Base-by-base conservation (phyloP, 2,888 invertebrate genomes). In the Ceraclea dissimilis region DNA sequence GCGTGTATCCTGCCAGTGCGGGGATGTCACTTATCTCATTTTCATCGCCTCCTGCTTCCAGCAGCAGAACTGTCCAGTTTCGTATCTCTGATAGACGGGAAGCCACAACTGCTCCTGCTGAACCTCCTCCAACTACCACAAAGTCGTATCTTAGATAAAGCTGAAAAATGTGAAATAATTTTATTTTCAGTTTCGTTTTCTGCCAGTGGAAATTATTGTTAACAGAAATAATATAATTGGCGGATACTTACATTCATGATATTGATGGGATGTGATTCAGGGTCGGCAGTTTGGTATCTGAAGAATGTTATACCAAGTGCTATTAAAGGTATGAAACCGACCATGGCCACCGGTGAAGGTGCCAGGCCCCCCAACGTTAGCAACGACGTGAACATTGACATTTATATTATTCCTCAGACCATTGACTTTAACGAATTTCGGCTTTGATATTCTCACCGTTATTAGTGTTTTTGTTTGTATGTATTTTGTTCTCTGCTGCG, bases 21-120 rank as follows among this genome's bases (percentile, higher is more conserved):
- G 93, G 93, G 54, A 93, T 85, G 71, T 93, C 93, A 2, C 90
- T 88, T 60, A 93, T 85, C 72, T 92, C 92, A 62, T 86, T 90
- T 72, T 93, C 93, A 72, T 93, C 90, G 44, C 87, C 86, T 34
- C 93, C 92, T 1, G 93, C 93, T 71, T 93, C 93, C 56, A 93
- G 69, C 5, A 93, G 78, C 59, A 93, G 74, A 8, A 93, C 86
- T 5, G 84, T 86, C 91, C 91, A 91, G 69, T 89, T 87, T 63
- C 81, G 76, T 52, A 88, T 78, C 71, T 91, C 91, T 4, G 90
- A 89, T 60, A 92, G 78, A 19, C 91, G 81, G 62, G 88, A 90
- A 52, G 93, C 93, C 50, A 93, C 80, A 51, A 93, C 93, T 2
- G 93, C 90, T 21, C 93, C 93, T 1, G 93, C 93, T 5, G 92